Evolutionary conservation across 1,140 invertebrate species (phyloP), one percentile per base, ranked within the genome.

Genomic region (Plodia interpunctella): DNA sequence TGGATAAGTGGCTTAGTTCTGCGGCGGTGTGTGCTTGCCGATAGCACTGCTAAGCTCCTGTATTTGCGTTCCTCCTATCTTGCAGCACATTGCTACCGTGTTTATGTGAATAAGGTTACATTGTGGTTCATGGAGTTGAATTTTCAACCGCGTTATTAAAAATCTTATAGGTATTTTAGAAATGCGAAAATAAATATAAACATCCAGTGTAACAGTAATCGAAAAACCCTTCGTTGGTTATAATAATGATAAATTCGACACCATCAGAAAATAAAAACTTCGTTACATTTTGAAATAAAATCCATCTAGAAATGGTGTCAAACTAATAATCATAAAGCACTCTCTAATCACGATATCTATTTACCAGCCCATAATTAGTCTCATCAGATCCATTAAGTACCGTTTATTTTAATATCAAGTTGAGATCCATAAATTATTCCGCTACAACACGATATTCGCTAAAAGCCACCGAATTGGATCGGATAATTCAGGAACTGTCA

Each of bases 401-500:
- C 52, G 52, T 11, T 17, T 58, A 50, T 58, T 58, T 49, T 49
- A 30, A 58, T 58, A 58, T 21, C 28, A 15, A 49, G 55, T 55
- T 30, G 21, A 67, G 68, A 63, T 57, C 53, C 20, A 64, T 71
- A 52, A 66, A 68, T 65, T 67, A 77, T 72, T 78, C 68, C 62
- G 72, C 68, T 68, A 58, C 52, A 57, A 70, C 50, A 66, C 52
- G 55, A 62, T 63, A 65, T 63, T 71, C 57, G 59, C 60, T 64
- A 62, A 74, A 63, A 56, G 50, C 57, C 9, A 59, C 65, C 57
- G 60, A 65, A 72, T 25, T 35, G 30, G 62, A 49, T 58, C 68
- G 66, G 75, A 76, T 76, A 76, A 77, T 71, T 83, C 68, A 54
- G 69, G 73, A 79, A 72, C 62, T 77, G 74, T 78, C 77, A 79